Evolutionary conservation across 2,888 invertebrate genomes (phyloP), one percentile per base, ranked within the genome.

Genomic region (Drosophila prolongata): DNA sequence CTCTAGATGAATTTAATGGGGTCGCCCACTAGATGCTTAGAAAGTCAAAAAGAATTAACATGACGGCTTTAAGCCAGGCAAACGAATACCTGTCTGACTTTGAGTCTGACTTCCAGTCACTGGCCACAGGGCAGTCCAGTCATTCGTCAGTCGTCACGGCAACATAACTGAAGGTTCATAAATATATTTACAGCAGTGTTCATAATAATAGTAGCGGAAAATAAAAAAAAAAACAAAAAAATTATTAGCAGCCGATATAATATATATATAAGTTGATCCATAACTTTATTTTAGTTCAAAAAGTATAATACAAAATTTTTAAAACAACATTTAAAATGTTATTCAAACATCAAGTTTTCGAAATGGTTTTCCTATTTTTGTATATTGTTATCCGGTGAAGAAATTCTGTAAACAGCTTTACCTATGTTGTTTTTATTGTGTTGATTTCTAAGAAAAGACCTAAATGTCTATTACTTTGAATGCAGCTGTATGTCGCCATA

Each of bases 121-220:
- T 44, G 60, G 79, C 54, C 70, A 77, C 52, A 56, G 58, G 46
- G 65, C 71, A 67, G 65, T 58, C 72, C 14, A 80, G 68, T 73
- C 78, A 70, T 74, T 76, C 74, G 78, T 60, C 87, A 86, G 78
- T 80, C 87, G 75, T 80, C 67, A 78, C 76, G 79, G 59, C 67
- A 65, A 78, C 74, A 69, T 52, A 62, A 9, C 34, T 27, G 54
- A n/a, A 50, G 50, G 54, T 34, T 47, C 46, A 60, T 44, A 54
- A 42, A 49, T 35, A 10, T 38, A 71, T 52, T 27, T 42, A 61
- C 34, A 55, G 10, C 37, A 10, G 14, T 0, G 57, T 11, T 13
- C n/a, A 11, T 9, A 14, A 9, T 30, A 56, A 14, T 42, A 56
- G 42, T 1, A 42, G 6, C 34, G 24, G 27, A 16, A 2, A 13